A percentile compares a stretch with the other conserved stretches of the same genome.
phyloP scores from a whole-genome alignment of 2,888 invertebrate species.

The Caenorhabditis japonica region DNA sequence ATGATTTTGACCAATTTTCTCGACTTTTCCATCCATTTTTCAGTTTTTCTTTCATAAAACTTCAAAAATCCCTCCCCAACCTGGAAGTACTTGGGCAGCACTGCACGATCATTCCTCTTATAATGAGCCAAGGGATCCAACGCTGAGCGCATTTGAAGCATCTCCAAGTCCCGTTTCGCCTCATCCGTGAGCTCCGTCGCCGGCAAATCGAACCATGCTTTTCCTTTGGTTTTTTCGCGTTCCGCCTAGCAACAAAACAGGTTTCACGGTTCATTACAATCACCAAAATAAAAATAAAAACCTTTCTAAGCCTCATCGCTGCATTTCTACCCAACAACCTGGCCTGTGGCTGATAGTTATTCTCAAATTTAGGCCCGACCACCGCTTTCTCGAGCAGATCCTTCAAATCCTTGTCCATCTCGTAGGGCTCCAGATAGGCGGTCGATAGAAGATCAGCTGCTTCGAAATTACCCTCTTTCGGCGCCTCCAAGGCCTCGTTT shows the following conservation, averaged over 20 bases:
- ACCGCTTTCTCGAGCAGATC: constrained; percentile 58
- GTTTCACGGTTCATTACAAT: background rate
- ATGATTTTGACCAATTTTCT: background rate
- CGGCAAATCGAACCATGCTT: constrained; percentile 90
- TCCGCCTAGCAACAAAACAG: constrained; percentile 81
- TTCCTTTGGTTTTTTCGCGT: constrained; percentile 87
- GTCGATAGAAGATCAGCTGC: constrained; percentile 13
- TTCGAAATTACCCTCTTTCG: constrained; percentile 16
- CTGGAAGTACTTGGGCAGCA: constrained; percentile 92
- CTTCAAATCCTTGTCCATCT: constrained; percentile 54
- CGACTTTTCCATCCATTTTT: background rate
- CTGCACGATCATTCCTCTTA: constrained; percentile 88
- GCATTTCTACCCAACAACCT: constrained; percentile 52
- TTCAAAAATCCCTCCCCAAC: constrained; percentile 78
- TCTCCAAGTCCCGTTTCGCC: constrained; percentile 84
- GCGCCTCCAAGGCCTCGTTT: constrained; percentile 4
- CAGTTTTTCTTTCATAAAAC: background rate
- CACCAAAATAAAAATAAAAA: constrained; percentile 21
- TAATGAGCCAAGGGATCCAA: constrained; percentile 92
- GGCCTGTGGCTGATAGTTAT: constrained; percentile 48
- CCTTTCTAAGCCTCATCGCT: constrained; percentile 48
- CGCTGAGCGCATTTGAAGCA: constrained; percentile 91
- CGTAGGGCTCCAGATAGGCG: constrained; percentile 39
- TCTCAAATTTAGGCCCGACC: constrained; percentile 58
- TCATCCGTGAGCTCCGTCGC: constrained; percentile 90